Percentiles rank a stretch among this genome's conserved stretches.
Evolutionary conservation across 2,113 vertebrate genomes (phyloP).

Genomic region (Barnardius zonarius): DNA sequence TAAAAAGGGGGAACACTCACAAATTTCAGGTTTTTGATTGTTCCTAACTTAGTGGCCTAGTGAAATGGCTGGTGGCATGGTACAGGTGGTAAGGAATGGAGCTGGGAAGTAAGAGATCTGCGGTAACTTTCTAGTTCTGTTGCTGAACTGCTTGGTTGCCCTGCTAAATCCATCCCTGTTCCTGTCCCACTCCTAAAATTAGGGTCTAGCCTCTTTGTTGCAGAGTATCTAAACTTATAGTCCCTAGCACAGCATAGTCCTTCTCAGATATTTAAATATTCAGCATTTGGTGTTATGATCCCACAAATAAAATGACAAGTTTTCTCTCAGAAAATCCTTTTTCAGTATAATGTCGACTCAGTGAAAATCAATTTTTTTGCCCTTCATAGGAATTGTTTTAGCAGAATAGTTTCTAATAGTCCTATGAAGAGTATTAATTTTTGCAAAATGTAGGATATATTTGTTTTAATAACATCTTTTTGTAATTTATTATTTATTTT

Average conservation of each 20-base stretch:
- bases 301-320: not conserved
- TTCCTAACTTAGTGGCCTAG: no score
- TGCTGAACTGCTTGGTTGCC: not conserved
- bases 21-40: not conserved
- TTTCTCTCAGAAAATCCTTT: not conserved
- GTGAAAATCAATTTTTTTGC: not conserved
- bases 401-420: not conserved
- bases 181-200: not conserved
- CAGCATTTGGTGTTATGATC: not conserved
- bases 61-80: not conserved
- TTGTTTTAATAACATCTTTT: not conserved
- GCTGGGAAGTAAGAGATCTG: not conserved
- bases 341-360: not conserved
- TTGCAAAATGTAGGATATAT: not conserved
- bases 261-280: not conserved
- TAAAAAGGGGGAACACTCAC: not conserved
- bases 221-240: not conserved
- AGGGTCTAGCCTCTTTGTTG: not conserved
- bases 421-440: not conserved
- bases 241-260: not conserved
- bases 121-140: not conserved
- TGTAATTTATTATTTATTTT: not conserved
- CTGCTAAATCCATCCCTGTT: not conserved
- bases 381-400: not conserved
- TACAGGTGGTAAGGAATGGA: not conserved